These are phyloP conservation scores for Pogonophryne albipinna DNA, from an alignment of 2,797 vertebrate species.

Conservation along the genomic window DNA sequence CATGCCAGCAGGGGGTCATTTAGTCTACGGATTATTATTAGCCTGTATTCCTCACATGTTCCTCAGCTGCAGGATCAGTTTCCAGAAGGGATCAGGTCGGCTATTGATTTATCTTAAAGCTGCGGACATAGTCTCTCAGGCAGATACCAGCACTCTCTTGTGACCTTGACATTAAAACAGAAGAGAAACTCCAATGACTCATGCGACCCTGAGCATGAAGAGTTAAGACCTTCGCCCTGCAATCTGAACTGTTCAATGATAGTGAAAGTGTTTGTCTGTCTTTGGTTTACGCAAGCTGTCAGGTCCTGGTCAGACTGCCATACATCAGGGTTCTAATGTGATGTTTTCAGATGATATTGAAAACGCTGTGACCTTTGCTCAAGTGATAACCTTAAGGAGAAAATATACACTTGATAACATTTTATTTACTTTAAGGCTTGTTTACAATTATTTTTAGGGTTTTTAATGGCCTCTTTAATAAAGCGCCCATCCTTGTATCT, in stretches of 20 bases:
- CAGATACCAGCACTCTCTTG: constrained; percentile 21
- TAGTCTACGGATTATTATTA: constrained; percentile 68
- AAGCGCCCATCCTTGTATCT: not conserved
- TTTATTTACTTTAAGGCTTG: too few relatives aligned
- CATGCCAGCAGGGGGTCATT: constrained; percentile 22
- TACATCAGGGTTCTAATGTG: not conserved
- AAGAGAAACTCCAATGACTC: constrained; percentile 46
- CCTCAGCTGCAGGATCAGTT: constrained; percentile 63
- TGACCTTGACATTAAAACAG: constrained; percentile 61
- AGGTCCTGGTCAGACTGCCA: not conserved
- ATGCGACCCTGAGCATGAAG: constrained; percentile 4
- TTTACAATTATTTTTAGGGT: too few relatives aligned
- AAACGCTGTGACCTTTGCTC: not conserved
- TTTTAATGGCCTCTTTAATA: not conserved
- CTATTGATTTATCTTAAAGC: constrained; percentile 68
- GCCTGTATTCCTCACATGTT: constrained; percentile 44
- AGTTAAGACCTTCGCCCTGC: constrained; percentile 12
- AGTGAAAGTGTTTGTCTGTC: too few relatives aligned
- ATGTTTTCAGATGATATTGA: not conserved
- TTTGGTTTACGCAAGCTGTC: not conserved
- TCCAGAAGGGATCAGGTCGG: constrained; percentile 44
- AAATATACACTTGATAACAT: not conserved
- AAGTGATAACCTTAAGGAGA: not conserved
- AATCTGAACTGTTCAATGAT: too few relatives aligned
- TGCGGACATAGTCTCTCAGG: constrained; percentile 27